Evolutionary conservation across 1,140 invertebrate genomes (phyloP), one percentile per base, ranked within the genome.

Genomic region (Danaus plexippus): DNA sequence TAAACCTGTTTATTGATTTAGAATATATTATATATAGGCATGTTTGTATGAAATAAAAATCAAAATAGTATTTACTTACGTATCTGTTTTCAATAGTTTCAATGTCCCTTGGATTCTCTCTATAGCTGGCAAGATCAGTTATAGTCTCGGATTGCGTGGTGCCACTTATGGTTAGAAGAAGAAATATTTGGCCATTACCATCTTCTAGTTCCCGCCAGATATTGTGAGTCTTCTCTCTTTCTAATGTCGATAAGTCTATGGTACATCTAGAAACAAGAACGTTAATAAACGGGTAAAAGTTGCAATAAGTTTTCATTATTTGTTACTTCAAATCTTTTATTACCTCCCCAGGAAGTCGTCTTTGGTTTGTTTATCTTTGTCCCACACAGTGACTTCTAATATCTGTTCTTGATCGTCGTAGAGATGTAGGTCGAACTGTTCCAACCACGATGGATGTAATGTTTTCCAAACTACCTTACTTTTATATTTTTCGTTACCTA

Each of bases 401-500:
- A 94, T 90, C 80, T 97, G 95, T 47, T 92, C 91, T 59, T 92
- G 84, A 63, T 97, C 96, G 68, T 98, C 96, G 80, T 96, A 99
- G 8, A 99, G 89, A 79, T 99, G 97, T 9, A 99, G 89, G 81
- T 99, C 97, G 80, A 99, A 99, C 84, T 99, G 97, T 75, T 99
- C 98, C 73, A 98, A 75, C 98, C 97, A 99, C 63, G 93, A 90
- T 10, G 97, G 95, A 82, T 92, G 94, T 42, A 95, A 80, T 0
- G 94, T 94, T 76, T 95, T 94, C 88, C 92, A 93, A 22, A 93
- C 89, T 57, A 97, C 95, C 88, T 98, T 97, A 78, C 96, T 98
- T 88, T 99, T 98, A 88, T 97, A 99, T 87, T 99, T 99, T 89
- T 99, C 98, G 73, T 94, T 96, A 61, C 97, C 97, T 75, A 99